Evolutionary conservation across 2,888 invertebrate species (phyloP).

Genomic region (Scaptomyza flava): DNA sequence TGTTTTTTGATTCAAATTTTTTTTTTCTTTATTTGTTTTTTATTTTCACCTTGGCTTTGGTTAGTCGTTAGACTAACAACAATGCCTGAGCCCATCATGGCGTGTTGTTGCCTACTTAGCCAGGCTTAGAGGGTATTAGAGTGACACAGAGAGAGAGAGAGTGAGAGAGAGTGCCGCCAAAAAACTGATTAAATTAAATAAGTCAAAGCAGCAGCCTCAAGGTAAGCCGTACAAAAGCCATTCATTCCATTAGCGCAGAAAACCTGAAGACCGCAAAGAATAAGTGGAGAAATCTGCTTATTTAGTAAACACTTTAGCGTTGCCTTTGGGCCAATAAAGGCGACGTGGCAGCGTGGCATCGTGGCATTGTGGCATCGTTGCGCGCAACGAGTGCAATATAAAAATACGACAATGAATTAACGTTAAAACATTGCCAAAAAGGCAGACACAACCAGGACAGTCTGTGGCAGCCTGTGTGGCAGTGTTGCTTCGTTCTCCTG

Average conservation of each 20-base stretch:
- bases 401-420: slow-evolving; percentile 81
- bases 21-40: slow-evolving; percentile 3
- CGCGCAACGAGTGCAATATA: slow-evolving; percentile 74
- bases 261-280: not conserved
- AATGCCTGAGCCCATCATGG: slow-evolving; percentile 24
- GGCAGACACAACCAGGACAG: slow-evolving; percentile 28
- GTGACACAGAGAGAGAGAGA: too few species aligned
- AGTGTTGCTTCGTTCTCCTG: slow-evolving; percentile 20
- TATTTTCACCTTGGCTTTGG: slow-evolving; percentile 19
- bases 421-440: slow-evolving; percentile 79
- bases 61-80: slow-evolving; percentile 47
- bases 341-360: slow-evolving; percentile 49
- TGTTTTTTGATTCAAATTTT: slow-evolving; percentile 2
- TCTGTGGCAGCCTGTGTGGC: not conserved
- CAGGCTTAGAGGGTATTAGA: slow-evolving; percentile 44
- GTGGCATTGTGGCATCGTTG: slow-evolving; percentile 14
- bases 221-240: slow-evolving; percentile 72
- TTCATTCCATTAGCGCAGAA: slow-evolving; percentile 64
- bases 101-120: slow-evolving; percentile 39
- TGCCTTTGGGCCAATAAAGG: slow-evolving; percentile 59
- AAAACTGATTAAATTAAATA: slow-evolving; percentile 71
- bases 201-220: slow-evolving; percentile 52
- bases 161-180: not conserved
- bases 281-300: slow-evolving; percentile 65
- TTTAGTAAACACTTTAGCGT: slow-evolving; percentile 73